Conservation (phyloP, 2,888 invertebrate species). For the Teinopalpus imperialis region DNA sequence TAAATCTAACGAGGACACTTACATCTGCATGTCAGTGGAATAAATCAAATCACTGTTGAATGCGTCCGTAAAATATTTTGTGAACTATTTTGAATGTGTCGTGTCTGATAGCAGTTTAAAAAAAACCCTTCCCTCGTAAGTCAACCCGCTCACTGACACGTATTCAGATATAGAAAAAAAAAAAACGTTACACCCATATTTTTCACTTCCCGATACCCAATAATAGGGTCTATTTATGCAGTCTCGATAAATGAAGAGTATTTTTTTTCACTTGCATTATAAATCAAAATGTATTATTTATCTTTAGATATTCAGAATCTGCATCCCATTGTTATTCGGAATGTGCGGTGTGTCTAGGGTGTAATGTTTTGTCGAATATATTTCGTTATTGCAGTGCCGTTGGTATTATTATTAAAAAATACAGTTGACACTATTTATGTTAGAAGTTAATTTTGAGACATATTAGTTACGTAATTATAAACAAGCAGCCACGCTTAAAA, state of each 20-base stretch:
- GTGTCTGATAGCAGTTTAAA: constrained; percentile 50
- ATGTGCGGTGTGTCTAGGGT: constrained; percentile 80
- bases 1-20: constrained; percentile 79
- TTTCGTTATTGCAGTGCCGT: constrained; percentile 45
- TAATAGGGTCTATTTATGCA: constrained; percentile 82
- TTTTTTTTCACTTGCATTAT: constrained; percentile 77
- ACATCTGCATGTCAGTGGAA: constrained; percentile 80
- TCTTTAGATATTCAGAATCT: constrained; percentile 80
- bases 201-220: constrained; percentile 79
- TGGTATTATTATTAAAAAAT: constrained; percentile 55
- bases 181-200: constrained; percentile 76
- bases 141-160: constrained; percentile 79
- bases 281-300: constrained; percentile 83
- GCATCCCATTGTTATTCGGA: constrained; percentile 80
- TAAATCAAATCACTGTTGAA: constrained; percentile 81
- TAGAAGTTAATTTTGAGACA: too few relatives aligned
- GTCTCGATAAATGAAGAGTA: constrained; percentile 80
- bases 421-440: too few relatives aligned
- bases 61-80: constrained; percentile 78
- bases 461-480: too few relatives aligned
- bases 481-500: too few relatives aligned
- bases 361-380: constrained; percentile 70
- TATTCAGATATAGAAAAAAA: constrained; percentile 74
- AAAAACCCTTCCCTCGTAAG: constrained; percentile 63
- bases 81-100: constrained; percentile 78